A percentile compares a stretch with the other conserved stretches of the same genome.
Conservation (phyloP, 2,113 vertebrate species). For the Fregetta grallaria region DNA sequence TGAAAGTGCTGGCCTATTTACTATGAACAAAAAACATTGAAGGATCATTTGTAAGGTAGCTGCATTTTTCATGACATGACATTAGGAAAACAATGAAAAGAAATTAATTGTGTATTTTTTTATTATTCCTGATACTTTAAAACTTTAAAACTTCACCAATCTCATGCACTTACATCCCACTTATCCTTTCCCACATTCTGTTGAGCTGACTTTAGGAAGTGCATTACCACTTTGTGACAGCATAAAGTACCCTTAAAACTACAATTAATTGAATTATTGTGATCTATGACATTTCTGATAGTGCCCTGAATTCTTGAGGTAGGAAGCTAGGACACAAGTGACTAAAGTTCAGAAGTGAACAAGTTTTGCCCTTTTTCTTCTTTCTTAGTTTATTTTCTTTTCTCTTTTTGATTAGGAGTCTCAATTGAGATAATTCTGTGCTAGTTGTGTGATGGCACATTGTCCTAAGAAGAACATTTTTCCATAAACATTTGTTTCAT, state of each 20-base stretch:
- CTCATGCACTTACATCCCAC: background rate
- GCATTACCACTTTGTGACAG: background rate
- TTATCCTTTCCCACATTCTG: background rate
- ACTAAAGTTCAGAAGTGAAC: background rate
- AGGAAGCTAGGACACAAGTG: background rate
- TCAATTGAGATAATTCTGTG: background rate
- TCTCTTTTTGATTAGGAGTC: background rate
- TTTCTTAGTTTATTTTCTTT: background rate
- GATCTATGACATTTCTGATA: background rate
- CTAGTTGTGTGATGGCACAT: background rate
- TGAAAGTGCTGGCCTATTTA: background rate
- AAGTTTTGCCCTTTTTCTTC: background rate
- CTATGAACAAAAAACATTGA: background rate
- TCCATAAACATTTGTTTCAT: conserved; percentile 32
- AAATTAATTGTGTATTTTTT: background rate
- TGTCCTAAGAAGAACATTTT: conserved; percentile 25
- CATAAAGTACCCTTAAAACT: background rate
- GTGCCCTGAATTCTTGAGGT: background rate
- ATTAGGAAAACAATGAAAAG: background rate
- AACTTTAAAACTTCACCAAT: background rate
- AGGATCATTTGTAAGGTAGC: background rate
- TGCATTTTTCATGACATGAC: background rate
- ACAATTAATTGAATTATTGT: background rate
- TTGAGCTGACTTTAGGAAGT: background rate
- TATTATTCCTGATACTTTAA: background rate